Base-by-base conservation (phyloP, 1,140 invertebrate species). In the Nautilus pompilius region DNA sequence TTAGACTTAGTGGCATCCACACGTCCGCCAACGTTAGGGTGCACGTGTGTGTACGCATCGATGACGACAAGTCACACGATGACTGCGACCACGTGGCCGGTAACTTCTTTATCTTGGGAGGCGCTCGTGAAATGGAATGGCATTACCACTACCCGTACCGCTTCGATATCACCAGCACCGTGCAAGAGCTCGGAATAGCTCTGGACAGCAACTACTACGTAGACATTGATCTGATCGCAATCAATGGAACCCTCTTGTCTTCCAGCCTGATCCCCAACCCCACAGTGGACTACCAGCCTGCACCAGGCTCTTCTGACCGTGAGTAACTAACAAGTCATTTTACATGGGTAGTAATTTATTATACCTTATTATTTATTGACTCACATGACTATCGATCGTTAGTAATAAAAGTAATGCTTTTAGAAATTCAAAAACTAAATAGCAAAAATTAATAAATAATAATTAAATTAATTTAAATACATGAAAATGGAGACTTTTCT, bases 101-200 rank as follows among this genome's bases (percentile, higher is more conserved):
- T 2, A 57, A 63, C n/a, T 65, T 71, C 61, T 71, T 71, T 53
- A 58, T 67, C 24, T 62, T 71, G 17, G 69, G 69, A 22, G 69
- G 69, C 13, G 22, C 61, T 41, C 58, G 34, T 8, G 69, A 71
- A 29, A 68, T 68, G 66, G 53, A 66, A 0, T 71, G 69, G 69
- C 46, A 46, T 26, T 71, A 63, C 61, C 20, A 33, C 17, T 32
- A 49, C 30, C 68, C 65, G 2, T 70, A 62, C 62, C 34, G 45
- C 51, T 65, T 65, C 24, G 68, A 70, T 29, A 48, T 70, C 26
- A 70, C 62, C 5, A 41, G 67, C 1, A 45, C 60, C 10, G 62
- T 67, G 13, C 1, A 57, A 2, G 26, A 36, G 2, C 41, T 67
- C 28, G 53, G 48, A 6, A 0, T 56, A 3, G 5, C 41, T 2